Percentiles rank a stretch among this genome's conserved stretches.
Evolutionary conservation across 1,140 invertebrate genomes (phyloP).

Genomic region (Anagrus nilaparvatae): DNA sequence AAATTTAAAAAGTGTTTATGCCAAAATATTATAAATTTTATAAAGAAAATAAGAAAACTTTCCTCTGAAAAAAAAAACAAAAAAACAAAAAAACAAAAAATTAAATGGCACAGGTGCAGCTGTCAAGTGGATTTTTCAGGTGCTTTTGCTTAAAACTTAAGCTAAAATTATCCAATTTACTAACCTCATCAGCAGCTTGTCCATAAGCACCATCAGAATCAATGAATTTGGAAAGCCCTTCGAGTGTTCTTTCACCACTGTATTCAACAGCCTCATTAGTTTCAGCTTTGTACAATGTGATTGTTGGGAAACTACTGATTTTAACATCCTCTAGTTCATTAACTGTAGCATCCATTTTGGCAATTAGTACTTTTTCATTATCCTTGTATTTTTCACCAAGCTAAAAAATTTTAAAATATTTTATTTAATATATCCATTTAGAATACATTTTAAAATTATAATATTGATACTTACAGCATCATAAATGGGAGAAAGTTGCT

Average conservation of each 20-base stretch:
- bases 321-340: constrained; percentile 95
- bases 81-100: constrained; percentile 7
- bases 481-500: constrained; percentile 92
- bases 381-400: constrained; percentile 81
- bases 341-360: constrained; percentile 96
- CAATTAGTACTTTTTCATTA: constrained; percentile 77
- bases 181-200: constrained; percentile 54
- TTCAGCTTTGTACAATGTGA: constrained; percentile 89
- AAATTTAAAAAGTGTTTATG: no score
- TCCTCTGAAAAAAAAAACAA: not conserved
- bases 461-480: constrained; percentile 47
- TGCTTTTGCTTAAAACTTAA: no score
- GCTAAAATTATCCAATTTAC: constrained; percentile 19
- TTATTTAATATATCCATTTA: not conserved
- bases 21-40: no score
- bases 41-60: no score
- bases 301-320: constrained; percentile 92
- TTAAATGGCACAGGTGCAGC: no score
- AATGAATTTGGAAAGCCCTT: constrained; percentile 86
- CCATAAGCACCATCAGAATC: constrained; percentile 65
- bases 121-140: no score
- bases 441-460: not conserved
- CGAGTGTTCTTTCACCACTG: constrained; percentile 89
- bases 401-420: constrained; percentile 31
- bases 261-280: constrained; percentile 88